phyloP scores from a whole-genome alignment of 2,888 invertebrate species.

The Melieria picta region DNA sequence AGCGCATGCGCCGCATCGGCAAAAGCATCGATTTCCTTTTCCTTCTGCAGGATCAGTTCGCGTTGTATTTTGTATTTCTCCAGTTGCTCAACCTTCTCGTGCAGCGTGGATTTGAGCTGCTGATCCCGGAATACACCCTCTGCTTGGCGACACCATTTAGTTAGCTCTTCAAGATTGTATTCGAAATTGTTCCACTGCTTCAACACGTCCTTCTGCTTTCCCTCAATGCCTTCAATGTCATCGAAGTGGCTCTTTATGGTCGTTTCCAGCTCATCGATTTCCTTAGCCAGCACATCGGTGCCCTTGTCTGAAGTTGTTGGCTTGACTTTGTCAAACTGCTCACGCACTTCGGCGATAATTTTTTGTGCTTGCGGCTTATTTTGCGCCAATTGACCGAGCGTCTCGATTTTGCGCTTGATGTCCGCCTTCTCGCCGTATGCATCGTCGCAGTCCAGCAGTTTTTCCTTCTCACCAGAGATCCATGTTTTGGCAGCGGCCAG shows the following conservation, averaged over 20 bases:
- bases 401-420: conserved; percentile 77
- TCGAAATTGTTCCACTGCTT: conserved; percentile 91
- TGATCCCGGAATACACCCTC: conserved; percentile 89
- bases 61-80: conserved; percentile 78
- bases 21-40: conserved; percentile 87
- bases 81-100: conserved; percentile 83
- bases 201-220: conserved; percentile 78
- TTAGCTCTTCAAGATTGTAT: conserved; percentile 79
- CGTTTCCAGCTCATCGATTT: conserved; percentile 76
- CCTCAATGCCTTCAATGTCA: conserved; percentile 75
- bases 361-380: conserved; percentile 74
- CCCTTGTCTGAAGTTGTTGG: conserved; percentile 86
- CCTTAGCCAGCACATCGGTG: conserved; percentile 76
- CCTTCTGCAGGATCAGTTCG: conserved; percentile 80
- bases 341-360: conserved; percentile 75
- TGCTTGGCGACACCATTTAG: conserved; percentile 86
- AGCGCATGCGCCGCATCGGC: conserved; percentile 89
- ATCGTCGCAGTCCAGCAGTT: conserved; percentile 83
- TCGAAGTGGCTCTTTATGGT: conserved; percentile 75
- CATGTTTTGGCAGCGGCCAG: conserved; percentile 84
- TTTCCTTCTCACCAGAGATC: conserved; percentile 82
- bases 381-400: conserved; percentile 72
- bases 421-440: conserved; percentile 86
- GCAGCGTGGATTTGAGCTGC: conserved; percentile 80
- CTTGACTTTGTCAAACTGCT: conserved; percentile 74